A percentile compares a stretch with the other conserved stretches of the same genome.
Conservation (phyloP, 2,113 vertebrate species). For the Lucifuga dentata region DNA sequence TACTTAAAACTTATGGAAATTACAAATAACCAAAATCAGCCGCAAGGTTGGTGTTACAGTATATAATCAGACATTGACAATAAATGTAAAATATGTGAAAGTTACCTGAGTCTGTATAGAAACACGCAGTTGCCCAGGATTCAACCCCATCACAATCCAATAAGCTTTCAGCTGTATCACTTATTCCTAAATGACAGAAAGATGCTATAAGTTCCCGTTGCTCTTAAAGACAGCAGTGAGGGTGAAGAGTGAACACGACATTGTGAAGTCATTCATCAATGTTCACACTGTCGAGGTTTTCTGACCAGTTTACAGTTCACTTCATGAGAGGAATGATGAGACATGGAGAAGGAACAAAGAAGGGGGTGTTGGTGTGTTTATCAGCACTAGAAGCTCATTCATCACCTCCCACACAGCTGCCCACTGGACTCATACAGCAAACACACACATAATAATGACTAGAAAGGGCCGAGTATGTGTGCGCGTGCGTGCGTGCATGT, state of each 20-base stretch:
- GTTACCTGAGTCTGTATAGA: not conserved
- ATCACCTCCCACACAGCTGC: slow-evolving; percentile 82
- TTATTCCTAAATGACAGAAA: not conserved
- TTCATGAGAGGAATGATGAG: slow-evolving; percentile 37
- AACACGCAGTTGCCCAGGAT: too few relatives aligned
- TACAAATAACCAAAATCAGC: too few relatives aligned
- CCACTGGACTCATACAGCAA: slow-evolving; percentile 61
- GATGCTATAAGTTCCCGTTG: not conserved
- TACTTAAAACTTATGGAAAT: too few relatives aligned
- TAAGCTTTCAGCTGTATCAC: too few relatives aligned
- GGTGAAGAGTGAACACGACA: not conserved
- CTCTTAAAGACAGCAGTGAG: not conserved
- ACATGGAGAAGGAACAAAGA: slow-evolving; percentile 14
- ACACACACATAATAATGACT: slow-evolving; percentile 49
- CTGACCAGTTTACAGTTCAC: slow-evolving; percentile 15
- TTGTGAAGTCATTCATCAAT: slow-evolving; percentile 25
- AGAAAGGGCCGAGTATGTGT: slow-evolving; percentile 37
- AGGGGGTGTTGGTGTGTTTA: slow-evolving; percentile 48
- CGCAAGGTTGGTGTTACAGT: too few relatives aligned
- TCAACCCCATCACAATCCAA: too few relatives aligned
- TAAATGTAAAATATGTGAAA: too few relatives aligned
- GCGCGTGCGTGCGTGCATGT: slow-evolving; percentile 22
- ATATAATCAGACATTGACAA: too few relatives aligned
- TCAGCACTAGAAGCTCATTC: slow-evolving; percentile 60
- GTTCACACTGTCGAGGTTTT: slow-evolving; percentile 29